Conservation (phyloP, 1,140 invertebrate species). For the Cydia splendana region DNA sequence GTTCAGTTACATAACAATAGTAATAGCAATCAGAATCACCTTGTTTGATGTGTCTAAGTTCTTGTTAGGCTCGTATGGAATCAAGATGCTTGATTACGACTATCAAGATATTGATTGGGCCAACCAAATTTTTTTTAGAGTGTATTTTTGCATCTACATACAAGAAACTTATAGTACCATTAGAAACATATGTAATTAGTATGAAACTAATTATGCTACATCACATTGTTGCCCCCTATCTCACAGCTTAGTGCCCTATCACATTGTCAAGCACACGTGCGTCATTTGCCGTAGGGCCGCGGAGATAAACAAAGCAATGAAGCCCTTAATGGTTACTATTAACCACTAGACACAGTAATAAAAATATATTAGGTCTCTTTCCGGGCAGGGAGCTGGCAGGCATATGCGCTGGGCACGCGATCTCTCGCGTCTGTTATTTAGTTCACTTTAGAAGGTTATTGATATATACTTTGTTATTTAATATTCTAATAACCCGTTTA, state of each 20-base stretch:
- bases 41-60: too few relatives aligned
- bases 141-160: background rate
- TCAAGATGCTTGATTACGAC: too few relatives aligned
- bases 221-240: background rate
- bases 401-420: background rate
- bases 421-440: background rate
- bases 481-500: background rate
- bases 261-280: constrained; percentile 23
- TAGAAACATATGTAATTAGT: background rate
- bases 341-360: constrained; percentile 60
- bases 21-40: too few relatives aligned
- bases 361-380: constrained; percentile 69
- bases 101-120: too few relatives aligned
- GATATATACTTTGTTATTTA: background rate
- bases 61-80: too few relatives aligned
- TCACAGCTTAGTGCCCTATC: constrained; percentile 15
- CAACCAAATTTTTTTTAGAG: too few relatives aligned
- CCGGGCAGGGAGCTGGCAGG: constrained; percentile 32
- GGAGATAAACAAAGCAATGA: constrained; percentile 58
- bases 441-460: background rate
- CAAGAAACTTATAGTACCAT: background rate
- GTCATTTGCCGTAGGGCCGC: background rate
- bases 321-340: constrained; percentile 57
- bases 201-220: background rate
- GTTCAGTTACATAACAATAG: too few relatives aligned